These are phyloP conservation scores for Scaptomyza polygonia DNA, from an alignment of 2,888 invertebrate genomes.

Conservation along the genomic window DNA sequence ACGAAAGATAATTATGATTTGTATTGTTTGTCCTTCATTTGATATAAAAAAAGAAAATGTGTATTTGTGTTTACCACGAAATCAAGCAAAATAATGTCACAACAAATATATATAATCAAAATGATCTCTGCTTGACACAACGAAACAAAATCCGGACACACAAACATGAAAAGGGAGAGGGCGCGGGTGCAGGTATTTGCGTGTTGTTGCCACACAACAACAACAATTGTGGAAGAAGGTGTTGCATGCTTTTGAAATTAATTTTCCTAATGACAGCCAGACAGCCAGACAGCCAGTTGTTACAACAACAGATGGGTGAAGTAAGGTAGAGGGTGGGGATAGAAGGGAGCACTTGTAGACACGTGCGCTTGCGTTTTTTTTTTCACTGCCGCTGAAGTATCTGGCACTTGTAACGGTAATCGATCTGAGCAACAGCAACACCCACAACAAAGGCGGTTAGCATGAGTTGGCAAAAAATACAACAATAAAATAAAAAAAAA, in stretches of 20 bases:
- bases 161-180: not conserved
- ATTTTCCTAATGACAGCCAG: slow-evolving; percentile 76
- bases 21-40: not conserved
- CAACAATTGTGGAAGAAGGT: slow-evolving; percentile 57
- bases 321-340: not conserved
- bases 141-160: slow-evolving; percentile 22
- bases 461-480: slow-evolving; percentile 47
- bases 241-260: slow-evolving; percentile 71
- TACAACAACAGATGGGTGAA: slow-evolving; percentile 12
- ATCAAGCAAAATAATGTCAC: slow-evolving; percentile 5
- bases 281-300: slow-evolving; percentile 22
- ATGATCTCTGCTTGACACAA: slow-evolving; percentile 45
- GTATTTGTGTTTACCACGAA: slow-evolving; percentile 30
- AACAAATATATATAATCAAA: slow-evolving; percentile 62
- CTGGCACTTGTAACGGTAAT: slow-evolving; percentile 75
- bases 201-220: slow-evolving; percentile 48
- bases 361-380: slow-evolving; percentile 72
- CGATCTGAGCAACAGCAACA: slow-evolving; percentile 70
- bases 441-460: slow-evolving; percentile 48
- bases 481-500: slow-evolving; percentile 22
- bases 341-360: slow-evolving; percentile 54
- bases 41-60: slow-evolving; percentile 31
- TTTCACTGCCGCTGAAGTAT: slow-evolving; percentile 75
- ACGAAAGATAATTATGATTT: slow-evolving; percentile 9
- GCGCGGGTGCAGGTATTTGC: slow-evolving; percentile 15